Evolutionary conservation across 2,113 vertebrate genomes (phyloP).

Genomic region (Cyanoderma ruficeps): DNA sequence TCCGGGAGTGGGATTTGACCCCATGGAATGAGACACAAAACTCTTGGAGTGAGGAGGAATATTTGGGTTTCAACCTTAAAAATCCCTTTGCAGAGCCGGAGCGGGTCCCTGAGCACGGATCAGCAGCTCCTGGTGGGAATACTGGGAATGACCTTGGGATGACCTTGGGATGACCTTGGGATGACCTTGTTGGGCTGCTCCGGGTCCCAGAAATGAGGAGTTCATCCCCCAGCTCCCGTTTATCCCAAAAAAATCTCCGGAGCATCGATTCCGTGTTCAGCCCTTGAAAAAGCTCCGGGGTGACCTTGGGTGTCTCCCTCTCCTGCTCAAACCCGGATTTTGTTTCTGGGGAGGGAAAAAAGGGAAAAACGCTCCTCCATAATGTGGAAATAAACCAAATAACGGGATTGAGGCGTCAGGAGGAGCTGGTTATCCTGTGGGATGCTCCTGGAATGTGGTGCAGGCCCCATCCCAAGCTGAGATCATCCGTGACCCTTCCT

Average conservation of each 20-base stretch:
- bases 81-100: rapidly evolving
- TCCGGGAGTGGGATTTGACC: not conserved
- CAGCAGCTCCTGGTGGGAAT: rapidly evolving
- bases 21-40: rapidly evolving
- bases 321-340: not conserved
- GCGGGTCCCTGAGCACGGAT: rapidly evolving
- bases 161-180: too few species aligned
- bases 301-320: not conserved
- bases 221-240: not conserved
- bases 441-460: not conserved
- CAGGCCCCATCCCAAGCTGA: too few species aligned
- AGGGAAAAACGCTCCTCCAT: not conserved
- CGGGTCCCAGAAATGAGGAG: not conserved
- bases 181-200: not conserved
- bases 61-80: not conserved
- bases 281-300: not conserved
- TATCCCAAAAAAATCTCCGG: not conserved
- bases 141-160: not conserved
- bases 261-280: rapidly evolving
- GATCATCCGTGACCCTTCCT: not conserved
- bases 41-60: too few species aligned
- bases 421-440: not conserved
- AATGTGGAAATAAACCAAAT: not conserved
- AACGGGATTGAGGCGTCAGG: rapidly evolving
- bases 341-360: not conserved